phyloP scores from a whole-genome alignment of 2,797 vertebrate species.

The Microcaecilia unicolor region DNA sequence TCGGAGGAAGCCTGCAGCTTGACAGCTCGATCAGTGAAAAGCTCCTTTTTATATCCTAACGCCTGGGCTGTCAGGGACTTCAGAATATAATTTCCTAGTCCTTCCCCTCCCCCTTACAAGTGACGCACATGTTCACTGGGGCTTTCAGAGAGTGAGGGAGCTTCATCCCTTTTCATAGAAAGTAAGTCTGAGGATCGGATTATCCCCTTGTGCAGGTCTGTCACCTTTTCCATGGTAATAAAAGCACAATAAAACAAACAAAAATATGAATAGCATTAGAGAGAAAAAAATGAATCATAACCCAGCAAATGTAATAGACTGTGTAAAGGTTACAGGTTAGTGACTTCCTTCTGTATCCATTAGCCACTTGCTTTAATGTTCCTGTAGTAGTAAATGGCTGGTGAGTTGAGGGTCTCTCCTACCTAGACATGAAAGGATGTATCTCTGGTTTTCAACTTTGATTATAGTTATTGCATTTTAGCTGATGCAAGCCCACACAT shows the following conservation, averaged over 20 bases:
- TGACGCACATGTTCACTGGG: slow-evolving; percentile 48
- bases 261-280: slow-evolving; percentile 10
- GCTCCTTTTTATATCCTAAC: slow-evolving; percentile 24
- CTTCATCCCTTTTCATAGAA: slow-evolving; percentile 23
- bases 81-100: slow-evolving; percentile 35
- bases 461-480: slow-evolving; percentile 21
- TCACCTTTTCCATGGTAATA: slow-evolving; percentile 4
- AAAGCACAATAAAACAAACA: slow-evolving; percentile 17
- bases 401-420: background rate
- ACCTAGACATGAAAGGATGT: slow-evolving; percentile 21
- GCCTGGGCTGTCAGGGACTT: slow-evolving; percentile 44
- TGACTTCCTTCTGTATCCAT: slow-evolving; percentile 25
- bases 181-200: slow-evolving; percentile 32
- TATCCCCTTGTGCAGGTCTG: slow-evolving; percentile 9
- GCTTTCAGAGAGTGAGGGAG: slow-evolving; percentile 18
- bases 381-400: slow-evolving; percentile 1
- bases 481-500: slow-evolving; percentile 21
- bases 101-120: slow-evolving; percentile 26
- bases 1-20: slow-evolving; percentile 20
- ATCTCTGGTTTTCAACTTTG: slow-evolving; percentile 21
- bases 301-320: slow-evolving; percentile 20
- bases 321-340: slow-evolving; percentile 40
- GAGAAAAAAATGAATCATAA: slow-evolving; percentile 1
- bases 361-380: slow-evolving; percentile 26
- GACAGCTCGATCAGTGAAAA: slow-evolving; percentile 11